Conservation (phyloP, 2,888 invertebrate species). For the Podotricha telesiphe region DNA sequence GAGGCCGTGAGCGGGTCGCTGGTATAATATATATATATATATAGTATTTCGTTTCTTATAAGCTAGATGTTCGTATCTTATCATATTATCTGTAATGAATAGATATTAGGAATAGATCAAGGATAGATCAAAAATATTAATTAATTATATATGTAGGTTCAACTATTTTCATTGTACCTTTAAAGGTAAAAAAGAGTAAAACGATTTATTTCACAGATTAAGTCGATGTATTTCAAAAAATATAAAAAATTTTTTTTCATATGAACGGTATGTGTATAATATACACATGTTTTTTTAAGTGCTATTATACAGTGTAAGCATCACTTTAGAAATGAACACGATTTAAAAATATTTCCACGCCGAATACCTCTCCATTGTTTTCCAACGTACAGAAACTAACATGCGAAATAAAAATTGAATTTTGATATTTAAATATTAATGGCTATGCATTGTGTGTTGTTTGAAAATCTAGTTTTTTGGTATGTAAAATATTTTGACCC, state of each 20-base stretch:
- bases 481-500: not conserved
- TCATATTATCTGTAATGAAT: too few relatives aligned
- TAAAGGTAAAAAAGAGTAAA: not conserved
- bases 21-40: too few relatives aligned
- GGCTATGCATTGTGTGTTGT: not conserved
- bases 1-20: too few relatives aligned
- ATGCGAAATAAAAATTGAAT: constrained; percentile 22
- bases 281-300: not conserved
- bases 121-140: too few relatives aligned
- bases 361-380: constrained; percentile 26
- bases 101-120: too few relatives aligned
- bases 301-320: not conserved
- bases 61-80: too few relatives aligned
- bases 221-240: too few relatives aligned
- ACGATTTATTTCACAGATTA: not conserved
- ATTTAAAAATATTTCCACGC: constrained; percentile 21
- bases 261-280: not conserved
- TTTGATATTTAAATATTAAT: constrained; percentile 19
- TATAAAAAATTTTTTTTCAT: too few relatives aligned
- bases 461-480: not conserved
- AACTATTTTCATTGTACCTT: too few relatives aligned
- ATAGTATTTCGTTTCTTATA: too few relatives aligned
- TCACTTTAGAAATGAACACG: not conserved
- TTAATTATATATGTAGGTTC: too few relatives aligned
- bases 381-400: constrained; percentile 6